Conservation (phyloP, 1,140 invertebrate genomes). For the Drosophila sp. region DNA sequence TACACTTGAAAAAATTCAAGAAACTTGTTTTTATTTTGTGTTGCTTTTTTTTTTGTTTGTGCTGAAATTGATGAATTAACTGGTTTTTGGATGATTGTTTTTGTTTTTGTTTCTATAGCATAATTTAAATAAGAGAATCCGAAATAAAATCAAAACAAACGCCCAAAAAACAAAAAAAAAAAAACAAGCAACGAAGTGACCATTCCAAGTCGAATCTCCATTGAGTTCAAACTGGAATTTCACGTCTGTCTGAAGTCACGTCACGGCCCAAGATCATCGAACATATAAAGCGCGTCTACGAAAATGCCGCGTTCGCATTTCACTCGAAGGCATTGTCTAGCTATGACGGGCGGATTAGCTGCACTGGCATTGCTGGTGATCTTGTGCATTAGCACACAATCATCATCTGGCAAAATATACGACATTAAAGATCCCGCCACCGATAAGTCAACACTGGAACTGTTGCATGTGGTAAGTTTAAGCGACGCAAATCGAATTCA, state of each 20-base stretch:
- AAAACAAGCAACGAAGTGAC: constrained; percentile 24
- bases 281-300: constrained; percentile 61
- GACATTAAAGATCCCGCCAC: constrained; percentile 51
- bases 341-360: constrained; percentile 74
- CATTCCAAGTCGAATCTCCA: constrained; percentile 20
- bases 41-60: no score
- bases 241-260: constrained; percentile 34
- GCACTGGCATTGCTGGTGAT: constrained; percentile 66
- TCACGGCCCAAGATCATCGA: constrained; percentile 26
- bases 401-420: constrained; percentile 56
- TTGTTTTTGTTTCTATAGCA: constrained; percentile 33
- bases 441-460: constrained; percentile 75
- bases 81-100: constrained; percentile 24
- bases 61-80: constrained; percentile 20
- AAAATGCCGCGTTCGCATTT: constrained; percentile 81
- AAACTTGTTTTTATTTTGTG: background rate
- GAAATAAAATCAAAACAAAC: constrained; percentile 27
- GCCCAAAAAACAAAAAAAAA: constrained; percentile 29
- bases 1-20: constrained; percentile 1
- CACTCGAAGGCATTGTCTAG: constrained; percentile 74
- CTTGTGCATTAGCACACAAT: constrained; percentile 63
- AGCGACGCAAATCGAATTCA: constrained; percentile 9
- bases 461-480: constrained; percentile 78
- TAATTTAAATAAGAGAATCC: constrained; percentile 41
- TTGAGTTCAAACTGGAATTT: constrained; percentile 6